A percentile compares a stretch with the other conserved stretches of the same genome.
Conservation (phyloP, 2,888 invertebrate species). For the Dryadula phaetusa region DNA sequence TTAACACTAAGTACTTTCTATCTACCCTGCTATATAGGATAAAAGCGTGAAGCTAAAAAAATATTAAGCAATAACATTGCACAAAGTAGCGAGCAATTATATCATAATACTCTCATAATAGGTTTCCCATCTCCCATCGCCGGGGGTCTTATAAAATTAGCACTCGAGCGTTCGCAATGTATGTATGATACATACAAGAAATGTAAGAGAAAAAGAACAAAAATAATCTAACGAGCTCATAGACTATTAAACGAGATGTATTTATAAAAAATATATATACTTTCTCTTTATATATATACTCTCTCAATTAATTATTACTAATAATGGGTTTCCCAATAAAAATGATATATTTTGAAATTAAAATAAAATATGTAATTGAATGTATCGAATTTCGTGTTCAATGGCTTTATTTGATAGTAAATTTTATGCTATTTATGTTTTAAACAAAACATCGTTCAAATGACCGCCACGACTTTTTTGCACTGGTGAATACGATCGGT, state of each 20-base stretch:
- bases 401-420: too few relatives aligned
- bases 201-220: not conserved
- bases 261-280: too few relatives aligned
- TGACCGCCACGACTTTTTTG: too few relatives aligned
- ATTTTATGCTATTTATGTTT: too few relatives aligned
- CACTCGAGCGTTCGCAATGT: not conserved
- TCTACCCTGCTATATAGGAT: not conserved
- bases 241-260: not conserved
- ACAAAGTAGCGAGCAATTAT: constrained; percentile 20
- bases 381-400: too few relatives aligned
- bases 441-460: too few relatives aligned
- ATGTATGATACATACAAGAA: not conserved
- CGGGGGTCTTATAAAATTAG: constrained; percentile 12
- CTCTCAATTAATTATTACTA: too few relatives aligned
- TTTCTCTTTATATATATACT: too few relatives aligned
- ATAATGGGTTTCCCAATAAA: too few relatives aligned
- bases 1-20: not conserved
- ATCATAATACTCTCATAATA: constrained; percentile 12
- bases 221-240: not conserved
- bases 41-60: not conserved
- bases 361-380: too few relatives aligned
- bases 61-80: not conserved
- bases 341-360: too few relatives aligned
- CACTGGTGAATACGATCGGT: too few relatives aligned
- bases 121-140: constrained; percentile 13